phyloP scores from a whole-genome alignment of 2,888 invertebrate species.

The Chrysolina oricalcia region DNA sequence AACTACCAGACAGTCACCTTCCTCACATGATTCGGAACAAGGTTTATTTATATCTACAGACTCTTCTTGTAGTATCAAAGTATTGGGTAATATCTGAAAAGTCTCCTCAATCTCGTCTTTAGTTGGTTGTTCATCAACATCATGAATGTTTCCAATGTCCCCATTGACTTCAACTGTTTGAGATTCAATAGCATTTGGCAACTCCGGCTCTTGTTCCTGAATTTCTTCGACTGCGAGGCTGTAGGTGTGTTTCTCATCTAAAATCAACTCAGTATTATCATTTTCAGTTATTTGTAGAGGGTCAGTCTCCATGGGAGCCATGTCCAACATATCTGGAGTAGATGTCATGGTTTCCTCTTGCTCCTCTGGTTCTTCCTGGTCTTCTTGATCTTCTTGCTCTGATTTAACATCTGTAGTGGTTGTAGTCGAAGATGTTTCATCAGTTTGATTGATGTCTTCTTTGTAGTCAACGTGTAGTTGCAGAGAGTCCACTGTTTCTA shows the following conservation, averaged over 20 bases:
- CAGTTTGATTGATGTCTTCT: conserved; percentile 56
- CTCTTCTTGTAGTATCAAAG: conserved; percentile 69
- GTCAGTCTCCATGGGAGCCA: conserved; percentile 53
- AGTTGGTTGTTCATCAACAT: conserved; percentile 30
- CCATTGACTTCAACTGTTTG: conserved; percentile 35
- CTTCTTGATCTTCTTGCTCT: conserved; percentile 47
- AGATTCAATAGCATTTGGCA: conserved; percentile 30
- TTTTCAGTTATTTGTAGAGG: conserved; percentile 51
- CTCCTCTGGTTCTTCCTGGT: conserved; percentile 46
- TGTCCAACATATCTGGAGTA: conserved; percentile 56
- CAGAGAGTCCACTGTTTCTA: conserved; percentile 61
- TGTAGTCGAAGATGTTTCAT: conserved; percentile 57
- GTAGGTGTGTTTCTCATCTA: conserved; percentile 44
- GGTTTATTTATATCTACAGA: conserved; percentile 58
- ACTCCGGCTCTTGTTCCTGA: conserved; percentile 33
- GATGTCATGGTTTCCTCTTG: conserved; percentile 58
- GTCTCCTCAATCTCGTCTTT: conserved; percentile 50
- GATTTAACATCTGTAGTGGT: conserved; percentile 57
- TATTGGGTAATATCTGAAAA: conserved; percentile 67
- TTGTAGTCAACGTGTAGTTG: conserved; percentile 60
- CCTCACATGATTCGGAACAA: conserved; percentile 68
- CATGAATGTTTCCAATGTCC: conserved; percentile 31
- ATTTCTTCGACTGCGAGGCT: conserved; percentile 39
- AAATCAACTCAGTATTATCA: conserved; percentile 41
- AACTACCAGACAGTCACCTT: conserved; percentile 58